Conservation (phyloP, 2,888 invertebrate genomes). For the Teleiodes luculella region DNA sequence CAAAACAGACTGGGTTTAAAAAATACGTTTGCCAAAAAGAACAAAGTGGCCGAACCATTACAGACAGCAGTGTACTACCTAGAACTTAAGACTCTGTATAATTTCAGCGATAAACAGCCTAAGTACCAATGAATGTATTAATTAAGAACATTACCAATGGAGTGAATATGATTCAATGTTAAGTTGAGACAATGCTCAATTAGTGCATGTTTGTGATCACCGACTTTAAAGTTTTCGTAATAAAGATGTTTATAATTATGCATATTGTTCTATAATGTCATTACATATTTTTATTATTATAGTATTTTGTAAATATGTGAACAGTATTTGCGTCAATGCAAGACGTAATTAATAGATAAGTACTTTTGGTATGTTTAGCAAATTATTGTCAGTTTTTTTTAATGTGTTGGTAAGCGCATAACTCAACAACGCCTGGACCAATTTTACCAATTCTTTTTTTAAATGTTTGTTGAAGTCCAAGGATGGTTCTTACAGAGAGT, state of each 20-base stretch:
- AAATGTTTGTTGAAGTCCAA: no score
- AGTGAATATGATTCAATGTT: neutral
- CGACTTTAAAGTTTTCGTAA: constrained; percentile 25
- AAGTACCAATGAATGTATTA: constrained; percentile 8
- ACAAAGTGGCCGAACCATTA: no score
- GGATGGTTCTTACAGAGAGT: no score
- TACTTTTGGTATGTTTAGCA: no score
- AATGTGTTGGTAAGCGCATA: no score
- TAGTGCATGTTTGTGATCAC: constrained; percentile 20
- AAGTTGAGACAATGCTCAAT: constrained; percentile 31
- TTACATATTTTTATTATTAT: neutral
- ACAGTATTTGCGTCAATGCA: constrained; percentile 5
- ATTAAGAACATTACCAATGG: neutral
- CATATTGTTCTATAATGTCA: constrained; percentile 29
- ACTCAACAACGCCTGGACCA: no score
- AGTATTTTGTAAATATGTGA: neutral
- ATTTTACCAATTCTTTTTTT: no score
- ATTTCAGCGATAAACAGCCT: constrained; percentile 4
- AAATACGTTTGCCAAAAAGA: no score
- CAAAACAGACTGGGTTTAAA: no score
- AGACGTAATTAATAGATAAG: no score
- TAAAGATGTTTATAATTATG: constrained; percentile 28
- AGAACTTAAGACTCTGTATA: neutral
- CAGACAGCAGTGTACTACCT: no score
- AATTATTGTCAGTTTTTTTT: no score